Percentiles rank a stretch among this genome's conserved stretches.
phyloP scores from a whole-genome alignment of 2,888 invertebrate genomes.

The Itoplectis maculator region DNA sequence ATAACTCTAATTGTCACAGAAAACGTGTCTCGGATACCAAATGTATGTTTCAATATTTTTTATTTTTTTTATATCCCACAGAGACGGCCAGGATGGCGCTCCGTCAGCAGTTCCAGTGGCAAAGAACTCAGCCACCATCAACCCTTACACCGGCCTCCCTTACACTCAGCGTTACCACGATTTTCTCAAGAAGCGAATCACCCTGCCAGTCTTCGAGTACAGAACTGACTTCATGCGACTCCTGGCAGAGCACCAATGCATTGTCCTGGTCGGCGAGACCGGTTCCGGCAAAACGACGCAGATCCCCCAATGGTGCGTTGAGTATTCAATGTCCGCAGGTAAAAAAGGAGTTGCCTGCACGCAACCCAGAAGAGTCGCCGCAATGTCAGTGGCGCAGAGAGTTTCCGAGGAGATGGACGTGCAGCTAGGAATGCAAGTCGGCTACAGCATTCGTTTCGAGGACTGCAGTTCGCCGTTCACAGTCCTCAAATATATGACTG shows the following conservation, averaged over 20 bases:
- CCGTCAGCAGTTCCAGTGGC: constrained; percentile 19
- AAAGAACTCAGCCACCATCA: constrained; percentile 83
- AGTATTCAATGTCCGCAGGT: constrained; percentile 89
- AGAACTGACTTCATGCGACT: constrained; percentile 97
- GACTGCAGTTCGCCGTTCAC: constrained; percentile 98
- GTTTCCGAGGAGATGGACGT: constrained; percentile 99
- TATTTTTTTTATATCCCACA: constrained; percentile 58
- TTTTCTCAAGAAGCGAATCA: constrained; percentile 94
- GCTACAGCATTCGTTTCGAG: constrained; percentile 99
- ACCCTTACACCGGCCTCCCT: constrained; percentile 92
- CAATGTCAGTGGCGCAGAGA: constrained; percentile 99
- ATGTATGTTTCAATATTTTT: too few species aligned
- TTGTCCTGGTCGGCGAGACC: constrained; percentile 99
- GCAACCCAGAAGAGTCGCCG: constrained; percentile 98
- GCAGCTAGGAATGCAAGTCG: constrained; percentile 93
- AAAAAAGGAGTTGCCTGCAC: constrained; percentile 97
- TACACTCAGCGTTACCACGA: constrained; percentile 96
- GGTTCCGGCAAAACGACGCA: constrained; percentile 99
- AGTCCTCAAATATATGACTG: constrained; percentile 99
- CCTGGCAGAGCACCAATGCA: constrained; percentile 96
- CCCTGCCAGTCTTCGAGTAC: constrained; percentile 99
- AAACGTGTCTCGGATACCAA: too few species aligned
- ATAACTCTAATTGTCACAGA: too few species aligned
- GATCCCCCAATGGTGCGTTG: constrained; percentile 98
- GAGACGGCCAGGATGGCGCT: constrained; percentile 73